Percentiles rank a stretch among this genome's conserved stretches.
Evolutionary conservation across 2,113 vertebrate species (phyloP).

Genomic region (Neopipo cinnamomea): DNA sequence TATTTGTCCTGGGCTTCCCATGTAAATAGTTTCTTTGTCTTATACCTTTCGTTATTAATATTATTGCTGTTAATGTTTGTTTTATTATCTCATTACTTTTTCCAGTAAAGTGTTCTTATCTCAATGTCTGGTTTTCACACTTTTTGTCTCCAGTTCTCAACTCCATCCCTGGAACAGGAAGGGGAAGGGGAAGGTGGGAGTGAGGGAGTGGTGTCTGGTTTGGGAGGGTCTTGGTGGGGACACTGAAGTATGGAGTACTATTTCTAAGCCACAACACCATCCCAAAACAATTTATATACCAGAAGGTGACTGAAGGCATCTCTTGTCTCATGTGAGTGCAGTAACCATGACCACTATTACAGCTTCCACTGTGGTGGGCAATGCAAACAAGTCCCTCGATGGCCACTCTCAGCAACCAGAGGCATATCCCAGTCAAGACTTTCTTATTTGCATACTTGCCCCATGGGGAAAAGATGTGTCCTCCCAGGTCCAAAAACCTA

Average conservation of each 20-base stretch:
- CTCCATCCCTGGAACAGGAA: neutral
- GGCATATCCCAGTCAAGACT: neutral
- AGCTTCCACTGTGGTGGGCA: neutral
- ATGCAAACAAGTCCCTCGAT: accelerated
- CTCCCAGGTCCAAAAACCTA: neutral
- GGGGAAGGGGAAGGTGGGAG: neutral
- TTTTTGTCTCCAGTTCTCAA: neutral
- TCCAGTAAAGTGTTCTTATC: neutral
- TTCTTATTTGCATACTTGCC: neutral
- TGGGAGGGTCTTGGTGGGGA: neutral
- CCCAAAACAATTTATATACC: neutral
- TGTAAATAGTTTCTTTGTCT: neutral
- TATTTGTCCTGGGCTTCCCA: neutral
- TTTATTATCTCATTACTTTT: neutral
- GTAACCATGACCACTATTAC: neutral
- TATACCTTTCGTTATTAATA: neutral
- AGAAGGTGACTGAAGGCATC: neutral
- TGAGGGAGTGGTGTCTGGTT: neutral
- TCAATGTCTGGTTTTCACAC: neutral
- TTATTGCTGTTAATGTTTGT: neutral
- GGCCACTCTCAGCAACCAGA: neutral
- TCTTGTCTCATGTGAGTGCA: neutral
- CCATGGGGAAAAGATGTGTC: accelerated
- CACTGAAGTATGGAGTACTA: neutral
- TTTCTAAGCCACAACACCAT: neutral